Conservation (phyloP, 2,113 vertebrate genomes). For the Scytalopus superciliaris region DNA sequence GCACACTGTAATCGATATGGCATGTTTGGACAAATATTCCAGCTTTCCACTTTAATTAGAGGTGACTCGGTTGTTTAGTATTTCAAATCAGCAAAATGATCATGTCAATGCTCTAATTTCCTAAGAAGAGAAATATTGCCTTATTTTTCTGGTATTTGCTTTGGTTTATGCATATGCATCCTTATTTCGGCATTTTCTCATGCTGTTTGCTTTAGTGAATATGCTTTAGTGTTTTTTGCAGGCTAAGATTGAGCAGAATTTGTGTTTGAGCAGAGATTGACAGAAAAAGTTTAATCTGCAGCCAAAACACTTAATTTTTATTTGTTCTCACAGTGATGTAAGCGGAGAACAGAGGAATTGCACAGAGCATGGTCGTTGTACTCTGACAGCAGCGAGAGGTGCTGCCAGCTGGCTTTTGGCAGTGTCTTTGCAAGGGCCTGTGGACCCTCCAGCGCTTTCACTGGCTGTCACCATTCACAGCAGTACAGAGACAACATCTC, state of each 20-base stretch:
- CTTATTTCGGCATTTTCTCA: background rate
- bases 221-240: background rate
- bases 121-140: background rate
- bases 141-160: conserved; percentile 32
- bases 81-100: conserved; percentile 28
- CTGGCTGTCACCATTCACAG: background rate
- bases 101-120: background rate
- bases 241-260: background rate
- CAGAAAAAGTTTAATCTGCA: background rate
- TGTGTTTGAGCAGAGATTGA: background rate
- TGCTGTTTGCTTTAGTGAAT: background rate
- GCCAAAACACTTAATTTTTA: background rate
- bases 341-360: background rate
- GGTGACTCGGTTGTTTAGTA: background rate
- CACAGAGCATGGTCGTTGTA: background rate
- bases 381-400: fast-evolving
- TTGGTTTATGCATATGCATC: background rate
- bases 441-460: fast-evolving
- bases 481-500: background rate
- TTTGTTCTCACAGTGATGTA: background rate
- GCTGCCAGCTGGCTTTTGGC: background rate
- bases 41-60: conserved; percentile 45
- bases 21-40: background rate
- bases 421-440: background rate
- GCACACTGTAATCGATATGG: background rate